Evolutionary conservation across 2,113 vertebrate species (phyloP), one percentile per base, ranked within the genome.

Genomic region (Casuarius casuarius): DNA sequence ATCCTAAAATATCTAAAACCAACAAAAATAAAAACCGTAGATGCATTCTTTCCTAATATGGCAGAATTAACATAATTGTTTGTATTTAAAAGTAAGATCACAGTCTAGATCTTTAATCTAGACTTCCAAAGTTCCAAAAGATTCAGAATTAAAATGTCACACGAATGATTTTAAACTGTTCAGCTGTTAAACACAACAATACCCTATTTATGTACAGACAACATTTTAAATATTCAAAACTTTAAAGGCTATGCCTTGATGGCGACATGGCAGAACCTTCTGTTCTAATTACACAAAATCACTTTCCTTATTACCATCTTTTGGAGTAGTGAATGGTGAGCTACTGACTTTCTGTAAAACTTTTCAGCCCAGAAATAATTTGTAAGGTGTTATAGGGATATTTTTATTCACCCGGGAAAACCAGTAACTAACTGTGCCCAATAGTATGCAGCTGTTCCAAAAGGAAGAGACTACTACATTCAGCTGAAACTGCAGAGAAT

Each of bases 401-500:
- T 66, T 92, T 35, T 66, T 82, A 84, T 76, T 82, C 44, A 87
- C 11, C 33, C 66, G 3, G 35, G 49, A 79, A 89, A 89, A 52
- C 33, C 35, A 46, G 61, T 33, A 76, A 79, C 61, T 91, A 78
- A 68, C 46, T 51, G 46, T 54, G n/a, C 29, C 35, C 29, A 82
- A 62, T 21, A 84, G n/a, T 70, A 84, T 31, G 17, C 44, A 70
- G 40, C 89, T 84, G 21, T 33, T 87, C 78, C 49, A 54, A 92
- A 73, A 33, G 82, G 77, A 87, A 87, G 11, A 94, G 20, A 85
- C 20, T 33, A 68, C 49, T 25, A 56, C 7, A 38, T 49, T 61
- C 46, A 91, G 52, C 14, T 84, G 51, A 92, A 95, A 92, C 35
- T 44, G 29, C 48, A 76, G 89, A 95, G 84, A 92, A 91, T 87